A percentile compares a stretch with the other conserved stretches of the same genome.
phyloP scores from a whole-genome alignment of 2,888 invertebrate genomes.

The Tillus elongatus region DNA sequence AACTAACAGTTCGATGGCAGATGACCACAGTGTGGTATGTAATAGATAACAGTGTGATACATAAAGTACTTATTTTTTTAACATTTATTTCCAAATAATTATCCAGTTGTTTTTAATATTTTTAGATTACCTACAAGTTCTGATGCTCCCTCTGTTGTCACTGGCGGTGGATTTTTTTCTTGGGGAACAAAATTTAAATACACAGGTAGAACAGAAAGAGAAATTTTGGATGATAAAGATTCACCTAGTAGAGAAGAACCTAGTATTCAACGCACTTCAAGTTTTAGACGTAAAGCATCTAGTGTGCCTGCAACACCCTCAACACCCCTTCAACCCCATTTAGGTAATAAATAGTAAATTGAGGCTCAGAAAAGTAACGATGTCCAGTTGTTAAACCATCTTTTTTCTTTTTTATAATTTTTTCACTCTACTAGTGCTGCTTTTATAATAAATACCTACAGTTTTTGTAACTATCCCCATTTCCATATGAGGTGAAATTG shows the following conservation, averaged over 20 bases:
- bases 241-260: constrained; percentile 55
- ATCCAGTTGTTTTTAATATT: too few relatives aligned
- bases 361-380: too few relatives aligned
- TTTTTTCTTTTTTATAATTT: too few relatives aligned
- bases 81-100: too few relatives aligned
- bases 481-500: too few relatives aligned
- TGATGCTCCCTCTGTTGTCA: constrained; percentile 73
- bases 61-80: neutral
- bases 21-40: neutral
- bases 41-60: neutral
- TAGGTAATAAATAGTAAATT: too few relatives aligned
- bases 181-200: constrained; percentile 93
- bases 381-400: too few relatives aligned
- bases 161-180: constrained; percentile 85
- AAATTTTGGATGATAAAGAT: constrained; percentile 77
- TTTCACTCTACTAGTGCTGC: too few relatives aligned
- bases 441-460: too few relatives aligned
- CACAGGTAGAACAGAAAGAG: constrained; percentile 83
- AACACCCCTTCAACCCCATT: constrained; percentile 66
- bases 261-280: constrained; percentile 44
- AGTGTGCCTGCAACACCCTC: constrained; percentile 83
- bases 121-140: constrained; percentile 81
- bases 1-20: too few relatives aligned
- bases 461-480: too few relatives aligned
- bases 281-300: constrained; percentile 65